These are phyloP conservation scores for Drosophila hydei DNA, from an alignment of 1,140 invertebrate species.

Conservation along the genomic window DNA sequence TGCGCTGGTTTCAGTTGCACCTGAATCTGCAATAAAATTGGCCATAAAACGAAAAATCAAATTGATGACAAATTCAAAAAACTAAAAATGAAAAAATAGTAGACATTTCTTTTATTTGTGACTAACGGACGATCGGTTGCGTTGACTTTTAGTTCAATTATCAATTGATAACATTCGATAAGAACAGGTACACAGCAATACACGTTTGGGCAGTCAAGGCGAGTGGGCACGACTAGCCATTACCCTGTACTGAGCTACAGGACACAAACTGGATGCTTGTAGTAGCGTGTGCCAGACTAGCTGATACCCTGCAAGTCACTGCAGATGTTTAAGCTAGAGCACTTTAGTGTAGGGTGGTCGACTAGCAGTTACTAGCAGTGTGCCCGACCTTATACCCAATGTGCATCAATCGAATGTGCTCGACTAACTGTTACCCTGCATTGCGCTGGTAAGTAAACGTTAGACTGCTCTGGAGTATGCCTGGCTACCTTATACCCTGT, in stretches of 20 bases:
- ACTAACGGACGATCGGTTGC: conserved; percentile 8
- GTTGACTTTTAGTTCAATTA: conserved; percentile 28
- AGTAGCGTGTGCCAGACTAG: no score
- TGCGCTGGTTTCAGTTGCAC: conserved; percentile 46
- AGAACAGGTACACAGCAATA: conserved; percentile 4
- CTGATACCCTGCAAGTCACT: no score
- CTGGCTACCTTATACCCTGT: no score
- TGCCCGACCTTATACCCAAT: no score
- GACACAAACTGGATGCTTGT: no score
- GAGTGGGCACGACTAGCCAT: neutral
- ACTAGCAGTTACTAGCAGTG: no score
- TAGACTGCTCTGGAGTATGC: no score
- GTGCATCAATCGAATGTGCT: no score
- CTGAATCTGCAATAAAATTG: conserved; percentile 45
- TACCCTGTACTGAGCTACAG: no score
- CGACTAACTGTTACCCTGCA: neutral
- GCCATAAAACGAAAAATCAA: conserved; percentile 10
- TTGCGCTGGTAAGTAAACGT: no score
- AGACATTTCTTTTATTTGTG: neutral
- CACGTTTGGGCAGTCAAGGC: neutral
- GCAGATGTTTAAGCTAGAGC: no score
- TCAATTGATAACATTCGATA: conserved; percentile 47
- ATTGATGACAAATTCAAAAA: conserved; percentile 16
- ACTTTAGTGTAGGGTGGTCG: no score
- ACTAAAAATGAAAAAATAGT: neutral